Evolutionary conservation across 2,888 invertebrate genomes (phyloP).

Genomic region (Agrotis puta): DNA sequence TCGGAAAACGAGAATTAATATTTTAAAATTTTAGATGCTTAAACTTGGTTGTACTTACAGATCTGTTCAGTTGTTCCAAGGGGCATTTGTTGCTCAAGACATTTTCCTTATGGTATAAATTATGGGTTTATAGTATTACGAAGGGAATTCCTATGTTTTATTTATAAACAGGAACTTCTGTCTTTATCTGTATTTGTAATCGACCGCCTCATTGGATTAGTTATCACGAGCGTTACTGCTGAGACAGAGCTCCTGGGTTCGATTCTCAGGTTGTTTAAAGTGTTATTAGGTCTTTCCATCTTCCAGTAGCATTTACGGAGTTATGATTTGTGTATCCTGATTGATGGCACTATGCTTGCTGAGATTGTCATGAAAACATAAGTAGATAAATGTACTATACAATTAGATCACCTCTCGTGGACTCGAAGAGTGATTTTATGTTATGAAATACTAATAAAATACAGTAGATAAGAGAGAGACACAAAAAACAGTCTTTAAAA

Average conservation of each 20-base stretch:
- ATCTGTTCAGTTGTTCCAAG: slow-evolving; percentile 28
- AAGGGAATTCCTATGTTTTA: slow-evolving; percentile 29
- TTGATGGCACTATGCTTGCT: too few species aligned
- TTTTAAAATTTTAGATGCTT: slow-evolving; percentile 71
- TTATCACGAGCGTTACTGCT: too few species aligned
- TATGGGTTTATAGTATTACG: slow-evolving; percentile 25
- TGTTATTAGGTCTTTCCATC: too few species aligned
- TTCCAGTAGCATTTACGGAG: too few species aligned
- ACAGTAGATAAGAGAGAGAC: not conserved
- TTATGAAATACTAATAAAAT: not conserved
- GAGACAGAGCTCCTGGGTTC: too few species aligned
- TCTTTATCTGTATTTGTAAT: slow-evolving; percentile 2
- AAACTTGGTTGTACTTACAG: slow-evolving; percentile 49
- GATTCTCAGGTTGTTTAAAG: too few species aligned
- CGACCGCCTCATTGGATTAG: too few species aligned
- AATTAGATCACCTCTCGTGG: too few species aligned
- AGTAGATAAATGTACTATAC: too few species aligned
- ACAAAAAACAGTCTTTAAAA: not conserved
- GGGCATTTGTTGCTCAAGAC: slow-evolving; percentile 18
- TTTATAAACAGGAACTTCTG: slow-evolving; percentile 10
- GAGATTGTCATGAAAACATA: too few species aligned
- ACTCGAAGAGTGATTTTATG: too few species aligned
- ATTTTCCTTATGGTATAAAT: slow-evolving; percentile 39
- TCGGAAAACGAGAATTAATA: slow-evolving; percentile 79
- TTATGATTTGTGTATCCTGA: too few species aligned